Evolutionary conservation across 2,113 vertebrate genomes (phyloP).

Genomic region (Datnioides undecimradiatus): DNA sequence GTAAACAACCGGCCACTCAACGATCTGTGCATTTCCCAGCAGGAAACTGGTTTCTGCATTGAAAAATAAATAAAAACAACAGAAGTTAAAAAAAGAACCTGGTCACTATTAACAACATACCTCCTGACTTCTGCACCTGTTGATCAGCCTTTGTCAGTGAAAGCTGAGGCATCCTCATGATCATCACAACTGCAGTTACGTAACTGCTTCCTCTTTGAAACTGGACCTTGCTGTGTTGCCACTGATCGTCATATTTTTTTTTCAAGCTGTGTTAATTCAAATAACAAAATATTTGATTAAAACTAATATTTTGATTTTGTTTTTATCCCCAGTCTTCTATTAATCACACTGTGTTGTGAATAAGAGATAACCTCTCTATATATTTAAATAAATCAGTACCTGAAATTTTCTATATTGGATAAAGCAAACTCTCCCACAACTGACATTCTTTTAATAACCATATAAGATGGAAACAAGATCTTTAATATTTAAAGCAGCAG

Average conservation of each 20-base stretch:
- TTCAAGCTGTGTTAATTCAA: no score
- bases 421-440: not conserved
- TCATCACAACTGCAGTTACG: not conserved
- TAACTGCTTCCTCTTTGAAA: constrained; percentile 4
- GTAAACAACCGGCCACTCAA: constrained; percentile 99
- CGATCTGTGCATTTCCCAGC: constrained; percentile 97
- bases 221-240: not conserved
- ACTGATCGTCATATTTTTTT: no score
- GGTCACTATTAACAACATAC: not conserved
- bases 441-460: not conserved
- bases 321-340: not conserved
- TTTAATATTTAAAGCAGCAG: constrained; percentile 34
- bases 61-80: constrained; percentile 8
- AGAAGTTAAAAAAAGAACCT: not conserved
- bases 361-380: not conserved
- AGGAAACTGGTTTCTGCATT: constrained; percentile 97
- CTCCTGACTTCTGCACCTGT: not conserved
- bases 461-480: not conserved
- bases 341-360: not conserved
- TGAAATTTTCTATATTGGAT: not conserved
- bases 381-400: not conserved
- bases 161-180: not conserved
- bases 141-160: not conserved
- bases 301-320: not conserved
- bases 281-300: not conserved